Conservation (phyloP, 2,113 vertebrate genomes). For the Antigone vipio region DNA sequence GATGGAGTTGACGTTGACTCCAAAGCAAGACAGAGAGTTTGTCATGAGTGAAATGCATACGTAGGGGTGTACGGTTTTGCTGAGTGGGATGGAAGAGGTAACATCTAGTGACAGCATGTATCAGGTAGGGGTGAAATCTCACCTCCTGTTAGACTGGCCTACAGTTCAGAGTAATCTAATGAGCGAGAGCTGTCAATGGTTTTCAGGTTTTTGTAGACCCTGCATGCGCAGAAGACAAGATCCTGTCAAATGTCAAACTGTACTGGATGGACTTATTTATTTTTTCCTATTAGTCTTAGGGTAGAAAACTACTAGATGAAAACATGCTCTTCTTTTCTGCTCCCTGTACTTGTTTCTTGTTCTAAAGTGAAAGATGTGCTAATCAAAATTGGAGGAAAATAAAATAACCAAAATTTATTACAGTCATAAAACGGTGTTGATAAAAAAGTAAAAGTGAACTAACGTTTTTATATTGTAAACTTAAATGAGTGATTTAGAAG, state of each 20-base stretch:
- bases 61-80: not conserved
- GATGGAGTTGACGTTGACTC: not conserved
- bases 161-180: not conserved
- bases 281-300: not conserved
- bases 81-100: not conserved
- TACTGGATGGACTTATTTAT: not conserved
- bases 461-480: not conserved
- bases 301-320: not conserved
- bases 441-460: not conserved
- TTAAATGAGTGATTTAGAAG: not conserved
- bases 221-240: not conserved
- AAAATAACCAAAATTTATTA: not conserved
- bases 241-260: not conserved
- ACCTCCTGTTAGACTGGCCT: not conserved
- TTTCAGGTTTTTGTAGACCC: not conserved
- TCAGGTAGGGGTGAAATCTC: not conserved
- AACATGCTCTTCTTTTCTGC: not conserved
- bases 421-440: not conserved
- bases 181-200: not conserved
- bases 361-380: not conserved
- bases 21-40: not conserved
- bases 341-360: not conserved
- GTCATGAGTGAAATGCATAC: accelerated
- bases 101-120: not conserved
- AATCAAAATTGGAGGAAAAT: not conserved